phyloP scores from a whole-genome alignment of 2,797 vertebrate genomes.

The Rhinella marina region DNA sequence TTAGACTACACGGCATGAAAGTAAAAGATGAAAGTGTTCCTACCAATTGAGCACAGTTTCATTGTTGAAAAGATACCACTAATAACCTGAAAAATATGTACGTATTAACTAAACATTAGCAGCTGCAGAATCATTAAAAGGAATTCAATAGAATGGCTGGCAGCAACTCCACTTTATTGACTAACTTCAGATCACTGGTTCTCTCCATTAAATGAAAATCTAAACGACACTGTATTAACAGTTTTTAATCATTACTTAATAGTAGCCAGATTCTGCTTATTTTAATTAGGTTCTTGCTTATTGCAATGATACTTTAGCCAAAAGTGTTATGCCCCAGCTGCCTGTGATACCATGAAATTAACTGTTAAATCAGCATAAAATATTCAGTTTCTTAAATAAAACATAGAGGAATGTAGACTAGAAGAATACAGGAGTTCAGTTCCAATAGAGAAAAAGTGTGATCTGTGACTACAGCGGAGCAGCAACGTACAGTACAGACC shows the following conservation, averaged over 20 bases:
- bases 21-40: slow-evolving; percentile 18
- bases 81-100: slow-evolving; percentile 53
- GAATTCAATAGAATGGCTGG: slow-evolving; percentile 45
- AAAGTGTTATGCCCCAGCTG: slow-evolving; percentile 13
- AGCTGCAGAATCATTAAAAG: slow-evolving; percentile 26
- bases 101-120: slow-evolving; percentile 55
- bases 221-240: slow-evolving; percentile 48
- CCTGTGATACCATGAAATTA: slow-evolving; percentile 21
- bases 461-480: too few relatives aligned
- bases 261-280: slow-evolving; percentile 37
- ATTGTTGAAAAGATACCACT: slow-evolving; percentile 32
- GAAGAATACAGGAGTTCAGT: too few relatives aligned
- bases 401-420: background rate
- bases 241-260: slow-evolving; percentile 49
- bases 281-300: slow-evolving; percentile 51
- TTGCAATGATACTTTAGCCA: slow-evolving; percentile 41
- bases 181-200: slow-evolving; percentile 47
- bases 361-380: slow-evolving; percentile 4
- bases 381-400: background rate
- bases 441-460: too few relatives aligned
- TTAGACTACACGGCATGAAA: background rate
- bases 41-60: slow-evolving; percentile 33
- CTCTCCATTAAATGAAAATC: slow-evolving; percentile 42
- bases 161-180: slow-evolving; percentile 40
- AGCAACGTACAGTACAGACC: too few relatives aligned